Evolutionary conservation across 2,113 vertebrate species (phyloP).

Genomic region (Parus major): DNA sequence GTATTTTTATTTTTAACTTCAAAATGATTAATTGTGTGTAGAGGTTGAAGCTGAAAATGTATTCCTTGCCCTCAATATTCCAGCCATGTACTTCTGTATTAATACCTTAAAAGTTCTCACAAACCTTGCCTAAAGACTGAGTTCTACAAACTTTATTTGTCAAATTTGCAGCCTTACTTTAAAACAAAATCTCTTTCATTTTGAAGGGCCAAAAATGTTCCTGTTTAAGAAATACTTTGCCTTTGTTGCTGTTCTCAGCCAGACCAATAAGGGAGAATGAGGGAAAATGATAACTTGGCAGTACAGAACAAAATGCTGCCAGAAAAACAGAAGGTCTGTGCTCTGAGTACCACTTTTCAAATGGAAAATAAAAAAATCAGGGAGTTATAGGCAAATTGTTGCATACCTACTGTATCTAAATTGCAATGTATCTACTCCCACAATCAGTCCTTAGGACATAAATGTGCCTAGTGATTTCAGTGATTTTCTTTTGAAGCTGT

Average conservation of each 20-base stretch:
- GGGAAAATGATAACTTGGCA: background rate
- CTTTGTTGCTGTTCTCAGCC: background rate
- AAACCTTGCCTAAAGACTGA: background rate
- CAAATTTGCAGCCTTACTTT: background rate
- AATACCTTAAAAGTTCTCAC: background rate
- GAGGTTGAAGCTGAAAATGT: background rate
- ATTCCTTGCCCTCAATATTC: background rate
- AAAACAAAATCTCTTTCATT: background rate
- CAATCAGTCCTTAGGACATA: background rate
- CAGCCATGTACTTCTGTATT: background rate
- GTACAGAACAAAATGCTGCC: background rate
- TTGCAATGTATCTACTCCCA: background rate
- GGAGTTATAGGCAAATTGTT: background rate
- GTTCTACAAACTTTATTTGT: background rate
- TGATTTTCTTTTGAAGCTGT: background rate
- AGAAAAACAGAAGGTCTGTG: background rate
- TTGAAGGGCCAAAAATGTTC: background rate
- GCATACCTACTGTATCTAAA: background rate
- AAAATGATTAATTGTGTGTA: background rate
- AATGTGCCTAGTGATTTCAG: background rate
- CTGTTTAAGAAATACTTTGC: background rate
- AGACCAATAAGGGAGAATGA: background rate
- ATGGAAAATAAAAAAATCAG: background rate
- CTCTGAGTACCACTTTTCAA: background rate
- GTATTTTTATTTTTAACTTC: background rate